Evolutionary conservation across 2,113 vertebrate genomes (phyloP).

Genomic region (Mus pahari): DNA sequence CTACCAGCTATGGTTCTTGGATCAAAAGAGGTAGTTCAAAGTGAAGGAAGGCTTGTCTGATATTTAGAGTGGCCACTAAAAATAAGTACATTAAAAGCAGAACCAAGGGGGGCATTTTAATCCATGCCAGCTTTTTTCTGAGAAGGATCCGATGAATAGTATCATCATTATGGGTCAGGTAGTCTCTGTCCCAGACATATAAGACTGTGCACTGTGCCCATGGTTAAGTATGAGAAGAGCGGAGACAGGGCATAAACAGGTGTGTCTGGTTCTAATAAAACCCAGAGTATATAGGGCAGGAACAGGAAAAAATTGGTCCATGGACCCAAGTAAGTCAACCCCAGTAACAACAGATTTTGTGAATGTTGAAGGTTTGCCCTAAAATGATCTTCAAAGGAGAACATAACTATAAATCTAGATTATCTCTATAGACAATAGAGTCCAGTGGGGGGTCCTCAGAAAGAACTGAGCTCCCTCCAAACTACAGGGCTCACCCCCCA

Average conservation of each 20-base stretch:
- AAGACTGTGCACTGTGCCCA: background rate
- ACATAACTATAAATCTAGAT: background rate
- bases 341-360: background rate
- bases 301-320: background rate
- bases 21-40: background rate
- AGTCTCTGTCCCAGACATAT: background rate
- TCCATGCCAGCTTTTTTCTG: background rate
- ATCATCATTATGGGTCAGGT: background rate
- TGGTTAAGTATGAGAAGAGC: background rate
- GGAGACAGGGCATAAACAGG: background rate
- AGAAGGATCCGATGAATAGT: background rate
- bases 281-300: background rate
- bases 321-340: background rate
- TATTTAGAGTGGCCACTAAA: background rate
- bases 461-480: background rate
- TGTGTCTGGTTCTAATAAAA: background rate
- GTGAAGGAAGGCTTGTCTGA: background rate
- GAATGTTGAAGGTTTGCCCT: background rate
- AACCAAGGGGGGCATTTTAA: background rate
- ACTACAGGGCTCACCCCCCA: background rate
- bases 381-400: background rate
- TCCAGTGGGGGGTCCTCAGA: background rate
- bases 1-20: background rate
- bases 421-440: background rate
- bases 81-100: background rate